Evolutionary conservation across 1,140 invertebrate species (phyloP), one percentile per base, ranked within the genome.

Genomic region (Drosophila willistoni): DNA sequence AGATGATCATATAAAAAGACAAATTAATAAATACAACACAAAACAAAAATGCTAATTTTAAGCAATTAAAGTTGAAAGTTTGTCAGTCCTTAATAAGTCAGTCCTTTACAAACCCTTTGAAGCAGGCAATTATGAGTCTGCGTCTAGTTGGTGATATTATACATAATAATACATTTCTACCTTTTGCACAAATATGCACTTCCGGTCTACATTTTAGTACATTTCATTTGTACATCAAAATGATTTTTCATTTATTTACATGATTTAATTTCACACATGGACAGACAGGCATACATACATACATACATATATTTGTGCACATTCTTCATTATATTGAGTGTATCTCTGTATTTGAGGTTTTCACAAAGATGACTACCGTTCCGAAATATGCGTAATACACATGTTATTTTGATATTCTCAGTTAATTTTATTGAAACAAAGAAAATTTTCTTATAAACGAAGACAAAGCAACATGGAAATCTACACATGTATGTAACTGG

Each of bases 381-480:
- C 17, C 9, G 10, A 19, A 51, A 51, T 51, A 51, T 51, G 44
- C 17, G 44, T 22, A 22, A 51, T 14, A 2, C 17, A 56, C 29
- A 56, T 2, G 17, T 61, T 61, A 9, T 25, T 13, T 22, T 41
- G 2, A 42, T 42, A 41, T 17, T 9, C 19, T 42, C 17, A 12
- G 17, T 25, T 4, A 61, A 25, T 12, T 22, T 42, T 9, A 19
- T 25, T 63, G 17, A 47, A 68, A 22, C 41, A 41, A 68, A 41
- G 33, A 33, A 47, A 39, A 61, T 41, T 59, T 67, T 51, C 41
- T 14, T 56, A 59, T 86, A 71, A 87, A 82, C 86, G 77, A 72
- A 65, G 79, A 71, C 56, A 59, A 59, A 59, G 56, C 56, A 36
- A 59, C 56, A 57, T 57, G 34, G 34, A 59, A 59, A 59, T 29